These are phyloP conservation scores for Amphipyra berbera DNA, from an alignment of 2,888 invertebrate genomes.

Conservation along the genomic window DNA sequence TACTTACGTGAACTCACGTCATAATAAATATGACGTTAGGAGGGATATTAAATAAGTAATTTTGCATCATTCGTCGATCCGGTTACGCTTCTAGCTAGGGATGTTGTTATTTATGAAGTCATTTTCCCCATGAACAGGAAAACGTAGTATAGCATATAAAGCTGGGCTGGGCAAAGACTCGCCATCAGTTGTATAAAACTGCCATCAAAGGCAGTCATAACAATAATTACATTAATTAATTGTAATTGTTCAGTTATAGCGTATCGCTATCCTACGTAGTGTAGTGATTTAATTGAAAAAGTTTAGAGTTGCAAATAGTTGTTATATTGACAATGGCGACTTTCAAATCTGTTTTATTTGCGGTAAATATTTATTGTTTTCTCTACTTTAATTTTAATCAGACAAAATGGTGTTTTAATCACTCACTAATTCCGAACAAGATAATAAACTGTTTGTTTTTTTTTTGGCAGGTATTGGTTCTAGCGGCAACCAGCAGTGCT, in stretches of 20 bases:
- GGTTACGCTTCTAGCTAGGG: neutral
- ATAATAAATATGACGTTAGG: slow-evolving; percentile 25
- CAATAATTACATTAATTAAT: slow-evolving; percentile 8
- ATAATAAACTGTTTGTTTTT: neutral
- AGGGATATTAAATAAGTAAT: slow-evolving; percentile 24
- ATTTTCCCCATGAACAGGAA: slow-evolving; percentile 33
- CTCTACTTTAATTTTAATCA: neutral
- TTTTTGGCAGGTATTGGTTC: slow-evolving; percentile 23
- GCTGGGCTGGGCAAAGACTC: neutral
- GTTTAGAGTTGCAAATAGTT: slow-evolving; percentile 18
- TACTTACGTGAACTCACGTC: neutral
- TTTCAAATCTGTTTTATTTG: slow-evolving; percentile 6
- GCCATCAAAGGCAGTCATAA: slow-evolving; percentile 37
- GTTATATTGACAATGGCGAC: slow-evolving; percentile 37
- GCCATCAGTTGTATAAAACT: slow-evolving; percentile 39
- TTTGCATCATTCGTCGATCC: slow-evolving; percentile 3
- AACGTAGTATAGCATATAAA: slow-evolving; percentile 22
- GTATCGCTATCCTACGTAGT: slow-evolving; percentile 5
- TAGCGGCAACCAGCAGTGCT: slow-evolving; percentile 20
- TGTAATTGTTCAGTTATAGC: slow-evolving; percentile 10
- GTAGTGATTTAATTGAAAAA: neutral
- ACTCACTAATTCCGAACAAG: too few species aligned
- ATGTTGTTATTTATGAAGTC: slow-evolving; percentile 6
- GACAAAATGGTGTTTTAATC: neutral
- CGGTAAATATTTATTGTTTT: slow-evolving; percentile 23